Conservation (phyloP, 2,113 vertebrate species). For the Gallinago jamesoni region DNA sequence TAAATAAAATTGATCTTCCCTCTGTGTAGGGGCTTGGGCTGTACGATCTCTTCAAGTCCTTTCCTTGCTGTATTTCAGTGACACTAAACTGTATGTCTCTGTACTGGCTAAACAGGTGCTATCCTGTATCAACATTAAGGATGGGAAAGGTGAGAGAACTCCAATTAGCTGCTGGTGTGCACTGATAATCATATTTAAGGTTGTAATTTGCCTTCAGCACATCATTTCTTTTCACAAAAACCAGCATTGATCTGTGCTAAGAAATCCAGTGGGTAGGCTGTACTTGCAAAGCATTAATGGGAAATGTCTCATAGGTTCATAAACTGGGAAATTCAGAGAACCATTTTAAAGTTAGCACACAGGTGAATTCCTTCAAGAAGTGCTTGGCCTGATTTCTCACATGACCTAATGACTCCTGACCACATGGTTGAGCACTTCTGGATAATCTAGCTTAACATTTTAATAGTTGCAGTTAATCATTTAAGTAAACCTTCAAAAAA, state of each 20-base stretch:
- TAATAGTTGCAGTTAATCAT: neutral
- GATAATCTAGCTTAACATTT: constrained; percentile 1
- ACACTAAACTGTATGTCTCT: neutral
- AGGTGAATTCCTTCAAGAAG: neutral
- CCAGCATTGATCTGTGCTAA: neutral
- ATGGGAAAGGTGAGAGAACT: neutral
- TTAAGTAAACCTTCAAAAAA: neutral
- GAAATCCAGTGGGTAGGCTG: neutral
- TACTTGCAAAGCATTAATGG: neutral
- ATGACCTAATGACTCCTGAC: neutral
- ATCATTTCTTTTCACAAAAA: neutral
- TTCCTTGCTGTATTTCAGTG: neutral
- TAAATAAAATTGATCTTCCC: neutral
- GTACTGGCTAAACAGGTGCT: neutral
- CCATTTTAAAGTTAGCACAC: neutral
- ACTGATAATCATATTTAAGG: neutral
- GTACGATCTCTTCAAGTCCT: neutral
- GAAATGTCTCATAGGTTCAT: neutral
- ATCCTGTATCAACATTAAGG: neutral
- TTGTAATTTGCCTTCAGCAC: neutral
- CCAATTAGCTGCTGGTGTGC: neutral
- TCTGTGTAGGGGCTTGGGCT: neutral
- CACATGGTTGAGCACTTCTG: neutral
- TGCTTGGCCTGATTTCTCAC: neutral
- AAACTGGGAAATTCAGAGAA: neutral